Evolutionary conservation across 1,140 invertebrate species (phyloP), one percentile per base, ranked within the genome.

Genomic region (Papilio polytes): DNA sequence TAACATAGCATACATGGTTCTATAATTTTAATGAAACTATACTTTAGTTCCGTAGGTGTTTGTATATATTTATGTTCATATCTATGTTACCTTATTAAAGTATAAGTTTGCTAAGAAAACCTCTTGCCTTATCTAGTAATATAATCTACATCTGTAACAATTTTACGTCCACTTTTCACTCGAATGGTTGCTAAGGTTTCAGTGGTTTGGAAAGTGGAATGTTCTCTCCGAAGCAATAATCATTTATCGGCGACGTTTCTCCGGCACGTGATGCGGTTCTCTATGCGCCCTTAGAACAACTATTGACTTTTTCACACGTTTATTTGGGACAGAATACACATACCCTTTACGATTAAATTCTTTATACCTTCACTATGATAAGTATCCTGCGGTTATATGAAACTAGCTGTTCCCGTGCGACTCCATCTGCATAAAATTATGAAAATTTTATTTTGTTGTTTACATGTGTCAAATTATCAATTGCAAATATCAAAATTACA

Each of bases 181-280:
- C 82, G 81, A 81, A 77, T 85, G 78, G 76, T 85, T 83, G 79
- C 82, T 80, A 85, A 87, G 85, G 86, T 89, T 87, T 85, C 86
- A 89, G 89, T 83, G 86, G 87, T 87, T 86, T 82, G 81, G 84
- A 85, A 88, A 89, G 82, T 82, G 84, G 82, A 84, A 80, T 84
- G 83, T 85, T 86, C 83, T 85, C 84, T 85, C 84, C 83, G 77
- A 82, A 78, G 85, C 86, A 88, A 90, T 91, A 90, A 90, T 88
- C 89, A 87, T 90, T 91, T 91, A 90, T 88, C 84, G 82, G 81
- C 82, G 66, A 85, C 86, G 83, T 87, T 87, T 88, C 74, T 82
- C 81, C 81, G 53, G 86, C 74, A 91, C 89, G 89, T 91, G 89
- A 89, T 82, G 81, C 53, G 87, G 53, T 80, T 80, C 66, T 72